Conservation (phyloP, 2,797 vertebrate species). For the Chelon labrosus region DNA sequence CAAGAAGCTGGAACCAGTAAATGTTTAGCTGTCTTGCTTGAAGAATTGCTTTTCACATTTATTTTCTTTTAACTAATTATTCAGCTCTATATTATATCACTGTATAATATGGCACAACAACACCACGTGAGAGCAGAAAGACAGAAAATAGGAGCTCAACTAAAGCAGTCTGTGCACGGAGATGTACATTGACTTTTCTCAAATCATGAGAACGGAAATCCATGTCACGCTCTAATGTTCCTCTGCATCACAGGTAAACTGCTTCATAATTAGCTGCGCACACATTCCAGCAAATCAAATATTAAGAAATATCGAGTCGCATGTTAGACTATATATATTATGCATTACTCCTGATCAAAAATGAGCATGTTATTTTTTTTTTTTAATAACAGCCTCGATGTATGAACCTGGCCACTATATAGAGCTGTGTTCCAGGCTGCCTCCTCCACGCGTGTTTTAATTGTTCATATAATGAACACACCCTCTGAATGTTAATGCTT, state of each 20-base stretch:
- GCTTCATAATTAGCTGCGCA: slow-evolving; percentile 15
- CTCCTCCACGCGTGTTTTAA: slow-evolving; percentile 39
- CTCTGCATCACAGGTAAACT: slow-evolving; percentile 11
- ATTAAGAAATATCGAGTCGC: slow-evolving; percentile 34
- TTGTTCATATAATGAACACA: slow-evolving; percentile 35
- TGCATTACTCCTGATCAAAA: slow-evolving; percentile 13
- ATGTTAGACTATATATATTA: neutral
- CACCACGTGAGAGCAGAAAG: neutral
- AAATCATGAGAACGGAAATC: slow-evolving; percentile 32
- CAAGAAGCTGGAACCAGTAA: neutral
- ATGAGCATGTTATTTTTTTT: slow-evolving; percentile 10
- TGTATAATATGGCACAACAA: neutral
- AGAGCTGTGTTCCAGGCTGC: slow-evolving; percentile 7
- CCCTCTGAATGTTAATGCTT: slow-evolving; percentile 35
- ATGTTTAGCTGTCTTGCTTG: neutral
- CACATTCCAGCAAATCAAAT: slow-evolving; percentile 21
- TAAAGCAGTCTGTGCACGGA: neutral
- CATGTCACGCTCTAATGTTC: slow-evolving; percentile 6
- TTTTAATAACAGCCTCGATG: slow-evolving; percentile 22
- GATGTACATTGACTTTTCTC: slow-evolving; percentile 1
- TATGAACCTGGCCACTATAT: slow-evolving; percentile 33
- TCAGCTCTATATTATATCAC: neutral
- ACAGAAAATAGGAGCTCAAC: neutral
- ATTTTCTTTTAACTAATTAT: neutral
- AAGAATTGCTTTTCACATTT: neutral